phyloP scores from a whole-genome alignment of 2,797 vertebrate genomes.

The Sebastes steindachneri region DNA sequence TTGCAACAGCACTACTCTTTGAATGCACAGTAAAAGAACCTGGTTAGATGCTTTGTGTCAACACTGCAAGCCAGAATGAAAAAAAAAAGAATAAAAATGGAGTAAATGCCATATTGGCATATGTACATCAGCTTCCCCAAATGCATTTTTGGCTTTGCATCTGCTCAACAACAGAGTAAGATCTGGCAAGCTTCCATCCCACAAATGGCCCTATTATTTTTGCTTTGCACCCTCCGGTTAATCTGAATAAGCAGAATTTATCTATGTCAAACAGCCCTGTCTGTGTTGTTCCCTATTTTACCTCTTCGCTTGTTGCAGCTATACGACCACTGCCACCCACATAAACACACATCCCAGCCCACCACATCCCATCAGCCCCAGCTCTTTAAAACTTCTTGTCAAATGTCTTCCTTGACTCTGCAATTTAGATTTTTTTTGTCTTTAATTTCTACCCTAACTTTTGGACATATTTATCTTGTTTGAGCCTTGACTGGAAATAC shows the following conservation, averaged over 20 bases:
- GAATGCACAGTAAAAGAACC: conserved; percentile 39
- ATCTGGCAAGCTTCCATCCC: conserved; percentile 76
- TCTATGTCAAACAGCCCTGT: conserved; percentile 79
- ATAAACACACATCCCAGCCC: conserved; percentile 19
- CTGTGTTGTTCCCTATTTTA: conserved; percentile 63
- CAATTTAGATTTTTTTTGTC: not conserved
- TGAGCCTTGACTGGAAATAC: not conserved
- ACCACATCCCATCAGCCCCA: not conserved
- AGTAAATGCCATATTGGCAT: conserved; percentile 69
- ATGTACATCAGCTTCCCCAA: conserved; percentile 68
- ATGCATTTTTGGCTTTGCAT: conserved; percentile 68
- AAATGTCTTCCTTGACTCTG: conserved; percentile 22
- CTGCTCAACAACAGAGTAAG: conserved; percentile 57
- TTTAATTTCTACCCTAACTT: not conserved
- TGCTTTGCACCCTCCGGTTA: conserved; percentile 72
- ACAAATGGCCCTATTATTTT: conserved; percentile 80
- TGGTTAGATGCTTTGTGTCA: conserved; percentile 41
- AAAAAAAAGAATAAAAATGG: not conserved
- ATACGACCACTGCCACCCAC: conserved; percentile 28
- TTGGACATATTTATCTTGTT: not conserved
- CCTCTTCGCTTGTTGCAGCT: conserved; percentile 35
- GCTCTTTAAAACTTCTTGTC: conserved; percentile 25
- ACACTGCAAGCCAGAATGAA: conserved; percentile 7
- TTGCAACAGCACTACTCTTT: conserved; percentile 43
- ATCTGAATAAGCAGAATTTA: conserved; percentile 82